These are phyloP conservation scores for Drosophila silvestris DNA, from an alignment of 2,888 invertebrate genomes.

Conservation along the genomic window DNA sequence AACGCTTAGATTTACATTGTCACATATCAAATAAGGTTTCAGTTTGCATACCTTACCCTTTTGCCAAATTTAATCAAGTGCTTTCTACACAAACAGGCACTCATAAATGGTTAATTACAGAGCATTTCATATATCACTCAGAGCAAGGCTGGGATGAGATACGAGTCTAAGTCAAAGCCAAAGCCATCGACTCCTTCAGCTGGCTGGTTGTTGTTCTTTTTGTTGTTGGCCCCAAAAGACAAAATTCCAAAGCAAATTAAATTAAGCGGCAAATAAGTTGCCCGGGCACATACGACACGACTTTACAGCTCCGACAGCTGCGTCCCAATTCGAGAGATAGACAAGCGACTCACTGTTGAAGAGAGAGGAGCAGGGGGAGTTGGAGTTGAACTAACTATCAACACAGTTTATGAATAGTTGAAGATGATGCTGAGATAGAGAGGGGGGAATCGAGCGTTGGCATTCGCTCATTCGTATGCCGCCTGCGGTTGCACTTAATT, in stretches of 20 bases:
- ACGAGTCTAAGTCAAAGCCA: conserved; percentile 42
- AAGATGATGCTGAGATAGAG: conserved; percentile 29
- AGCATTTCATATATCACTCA: conserved; percentile 75
- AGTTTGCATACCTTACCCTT: conserved; percentile 1
- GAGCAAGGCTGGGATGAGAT: conserved; percentile 41
- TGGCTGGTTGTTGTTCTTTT: conserved; percentile 5
- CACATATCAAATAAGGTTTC: not conserved
- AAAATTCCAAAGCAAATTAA: conserved; percentile 75
- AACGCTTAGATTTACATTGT: not conserved
- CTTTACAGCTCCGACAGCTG: conserved; percentile 36
- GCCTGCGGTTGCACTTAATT: conserved; percentile 85
- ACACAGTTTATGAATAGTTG: conserved; percentile 79
- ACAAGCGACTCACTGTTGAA: not conserved
- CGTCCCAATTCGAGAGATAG: conserved; percentile 11
- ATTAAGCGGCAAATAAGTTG: conserved; percentile 81
- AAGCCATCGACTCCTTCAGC: conserved; percentile 26
- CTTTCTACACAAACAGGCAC: conserved; percentile 16
- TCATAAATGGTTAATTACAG: conserved; percentile 78
- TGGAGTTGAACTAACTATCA: conserved; percentile 66
- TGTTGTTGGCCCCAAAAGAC: conserved; percentile 50
- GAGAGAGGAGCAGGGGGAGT: not conserved
- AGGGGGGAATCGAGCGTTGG: conserved; percentile 20
- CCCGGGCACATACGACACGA: conserved; percentile 69
- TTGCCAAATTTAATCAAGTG: conserved; percentile 39
- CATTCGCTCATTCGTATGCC: conserved; percentile 71